phyloP scores from a whole-genome alignment of 2,888 invertebrate genomes.

The Ophion ventricosus region DNA sequence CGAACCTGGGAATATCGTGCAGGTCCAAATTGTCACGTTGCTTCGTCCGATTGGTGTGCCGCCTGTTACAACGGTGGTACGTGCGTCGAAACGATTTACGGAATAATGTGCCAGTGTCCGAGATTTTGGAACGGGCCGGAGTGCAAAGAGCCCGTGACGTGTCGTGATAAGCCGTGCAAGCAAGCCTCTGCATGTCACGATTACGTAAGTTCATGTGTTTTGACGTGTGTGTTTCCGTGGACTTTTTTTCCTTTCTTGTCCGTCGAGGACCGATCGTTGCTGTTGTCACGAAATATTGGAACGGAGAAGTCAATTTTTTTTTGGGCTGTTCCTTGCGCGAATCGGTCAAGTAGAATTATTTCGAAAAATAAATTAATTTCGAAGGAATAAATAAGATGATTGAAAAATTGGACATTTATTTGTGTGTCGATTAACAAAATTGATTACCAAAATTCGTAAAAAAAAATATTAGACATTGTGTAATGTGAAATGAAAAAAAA shows the following conservation, averaged over 20 bases:
- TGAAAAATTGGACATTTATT: too few relatives aligned
- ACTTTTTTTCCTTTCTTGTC: neutral
- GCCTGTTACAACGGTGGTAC: slow-evolving; percentile 85
- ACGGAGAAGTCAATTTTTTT: neutral
- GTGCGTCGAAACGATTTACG: slow-evolving; percentile 79
- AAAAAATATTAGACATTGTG: too few relatives aligned
- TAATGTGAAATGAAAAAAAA: too few relatives aligned
- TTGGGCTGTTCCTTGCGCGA: neutral
- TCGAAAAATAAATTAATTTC: too few relatives aligned
- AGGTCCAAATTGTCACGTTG: slow-evolving; percentile 75
- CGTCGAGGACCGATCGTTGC: neutral
- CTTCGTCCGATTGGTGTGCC: slow-evolving; percentile 77
- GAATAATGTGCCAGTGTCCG: slow-evolving; percentile 77
- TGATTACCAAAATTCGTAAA: too few relatives aligned
- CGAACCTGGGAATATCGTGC: slow-evolving; percentile 45
- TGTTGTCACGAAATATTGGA: neutral
- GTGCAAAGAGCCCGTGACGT: slow-evolving; percentile 83
- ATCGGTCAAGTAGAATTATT: too few relatives aligned
- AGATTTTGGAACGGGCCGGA: slow-evolving; percentile 80
- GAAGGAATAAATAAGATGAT: too few relatives aligned
- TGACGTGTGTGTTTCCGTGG: neutral
- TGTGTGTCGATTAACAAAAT: too few relatives aligned
- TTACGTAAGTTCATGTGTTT: slow-evolving; percentile 85
- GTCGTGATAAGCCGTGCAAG: slow-evolving; percentile 85
- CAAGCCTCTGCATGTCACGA: slow-evolving; percentile 87